A percentile compares a stretch with the other conserved stretches of the same genome.
Evolutionary conservation across 2,888 invertebrate species (phyloP).

Genomic region (Aquatica leii): DNA sequence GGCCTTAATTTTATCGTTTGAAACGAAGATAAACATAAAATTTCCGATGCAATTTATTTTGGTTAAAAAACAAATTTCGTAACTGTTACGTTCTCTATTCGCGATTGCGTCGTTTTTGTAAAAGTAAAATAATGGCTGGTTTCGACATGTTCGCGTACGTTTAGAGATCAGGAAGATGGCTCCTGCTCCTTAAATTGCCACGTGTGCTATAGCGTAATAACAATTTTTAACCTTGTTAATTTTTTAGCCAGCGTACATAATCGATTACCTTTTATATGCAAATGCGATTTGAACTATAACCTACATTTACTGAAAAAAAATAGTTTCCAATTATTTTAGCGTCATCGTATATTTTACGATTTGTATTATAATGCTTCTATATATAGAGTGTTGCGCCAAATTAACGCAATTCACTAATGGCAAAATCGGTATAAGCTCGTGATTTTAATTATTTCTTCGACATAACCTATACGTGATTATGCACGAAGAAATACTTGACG

Average conservation of each 20-base stretch:
- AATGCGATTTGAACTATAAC: slow-evolving; percentile 5
- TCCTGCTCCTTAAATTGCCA: neutral
- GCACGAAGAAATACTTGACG: no score
- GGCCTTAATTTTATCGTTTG: slow-evolving; percentile 18
- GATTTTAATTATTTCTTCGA: no score
- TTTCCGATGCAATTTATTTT: slow-evolving; percentile 15
- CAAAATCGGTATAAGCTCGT: no score
- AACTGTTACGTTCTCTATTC: slow-evolving; percentile 26
- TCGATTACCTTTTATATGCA: slow-evolving; percentile 12
- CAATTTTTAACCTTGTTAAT: slow-evolving; percentile 5
- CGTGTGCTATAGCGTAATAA: neutral
- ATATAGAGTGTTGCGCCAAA: no score
- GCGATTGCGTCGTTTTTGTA: slow-evolving; percentile 24
- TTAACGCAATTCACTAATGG: no score
- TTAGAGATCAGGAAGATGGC: no score
- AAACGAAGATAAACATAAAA: slow-evolving; percentile 12
- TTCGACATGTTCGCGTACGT: no score
- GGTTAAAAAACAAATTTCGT: slow-evolving; percentile 7
- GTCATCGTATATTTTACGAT: no score
- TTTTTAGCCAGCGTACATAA: neutral
- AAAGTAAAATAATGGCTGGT: no score
- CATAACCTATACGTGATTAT: no score
- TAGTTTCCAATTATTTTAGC: neutral
- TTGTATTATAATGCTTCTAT: no score
- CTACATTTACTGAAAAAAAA: slow-evolving; percentile 4